A percentile compares a stretch with the other conserved stretches of the same genome.
Evolutionary conservation across 1,140 invertebrate species (phyloP).

Genomic region (Neodiprion virginianus): DNA sequence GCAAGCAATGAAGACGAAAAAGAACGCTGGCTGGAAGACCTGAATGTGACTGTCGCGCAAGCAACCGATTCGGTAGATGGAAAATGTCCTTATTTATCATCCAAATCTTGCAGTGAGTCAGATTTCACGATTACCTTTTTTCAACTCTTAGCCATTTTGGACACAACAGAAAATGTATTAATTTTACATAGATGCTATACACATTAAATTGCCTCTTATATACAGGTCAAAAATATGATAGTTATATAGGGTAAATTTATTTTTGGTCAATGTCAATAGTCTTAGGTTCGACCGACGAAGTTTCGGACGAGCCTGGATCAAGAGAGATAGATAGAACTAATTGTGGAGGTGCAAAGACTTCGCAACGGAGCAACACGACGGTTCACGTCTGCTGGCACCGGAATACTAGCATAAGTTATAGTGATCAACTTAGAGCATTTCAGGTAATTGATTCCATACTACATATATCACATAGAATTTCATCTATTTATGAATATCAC

Average conservation of each 20-base stretch:
- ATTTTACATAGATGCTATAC: too few relatives aligned
- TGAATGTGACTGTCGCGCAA: conserved; percentile 75
- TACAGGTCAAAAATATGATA: conserved; percentile 17
- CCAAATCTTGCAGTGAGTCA: conserved; percentile 80
- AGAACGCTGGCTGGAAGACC: conserved; percentile 85
- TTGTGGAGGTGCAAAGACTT: conserved; percentile 62
- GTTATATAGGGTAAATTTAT: conserved; percentile 21
- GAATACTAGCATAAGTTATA: conserved; percentile 84
- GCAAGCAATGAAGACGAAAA: conserved; percentile 86
- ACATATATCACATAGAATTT: not conserved
- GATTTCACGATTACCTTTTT: not conserved
- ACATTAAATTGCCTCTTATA: conserved; percentile 8
- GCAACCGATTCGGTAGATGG: conserved; percentile 70
- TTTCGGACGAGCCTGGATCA: conserved; percentile 69
- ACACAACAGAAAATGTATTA: not conserved
- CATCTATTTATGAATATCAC: not conserved
- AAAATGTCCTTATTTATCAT: conserved; percentile 73
- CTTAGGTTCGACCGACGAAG: conserved; percentile 77
- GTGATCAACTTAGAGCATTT: conserved; percentile 82
- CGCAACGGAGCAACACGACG: conserved; percentile 86
- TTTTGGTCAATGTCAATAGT: conserved; percentile 32
- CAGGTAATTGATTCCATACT: conserved; percentile 64
- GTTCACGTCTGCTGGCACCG: conserved; percentile 98
- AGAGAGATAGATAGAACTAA: conserved; percentile 63
- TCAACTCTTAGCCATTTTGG: conserved; percentile 11